phyloP scores from a whole-genome alignment of 2,797 vertebrate species.

The Gallinago solitaria region DNA sequence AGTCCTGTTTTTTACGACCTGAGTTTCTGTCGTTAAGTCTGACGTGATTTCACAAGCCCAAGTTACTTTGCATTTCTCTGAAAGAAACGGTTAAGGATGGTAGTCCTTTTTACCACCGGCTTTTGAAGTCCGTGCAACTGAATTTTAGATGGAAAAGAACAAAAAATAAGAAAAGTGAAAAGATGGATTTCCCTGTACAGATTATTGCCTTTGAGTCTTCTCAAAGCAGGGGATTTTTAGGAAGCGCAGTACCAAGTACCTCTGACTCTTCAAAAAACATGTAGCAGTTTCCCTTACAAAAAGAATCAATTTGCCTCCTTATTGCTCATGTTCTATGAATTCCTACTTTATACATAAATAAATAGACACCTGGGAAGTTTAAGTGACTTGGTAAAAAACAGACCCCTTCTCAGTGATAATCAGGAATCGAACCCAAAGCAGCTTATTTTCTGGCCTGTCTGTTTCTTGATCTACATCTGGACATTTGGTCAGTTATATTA shows the following conservation, averaged over 20 bases:
- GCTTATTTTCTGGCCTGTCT: not conserved
- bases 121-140: not conserved
- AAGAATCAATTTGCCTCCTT: not conserved
- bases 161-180: too few relatives aligned
- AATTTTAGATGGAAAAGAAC: not conserved
- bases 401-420: not conserved
- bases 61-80: not conserved
- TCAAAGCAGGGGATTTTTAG: not conserved
- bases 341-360: not conserved
- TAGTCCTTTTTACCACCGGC: not conserved
- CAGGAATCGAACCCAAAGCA: not conserved
- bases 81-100: not conserved
- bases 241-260: not conserved
- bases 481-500: not conserved
- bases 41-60: not conserved
- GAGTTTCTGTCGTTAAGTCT: not conserved
- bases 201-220: fast-evolving
- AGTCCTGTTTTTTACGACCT: not conserved
- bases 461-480: not conserved
- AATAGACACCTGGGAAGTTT: not conserved
- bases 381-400: not conserved
- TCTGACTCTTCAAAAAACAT: not conserved
- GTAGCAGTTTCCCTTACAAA: not conserved
- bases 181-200: not conserved
- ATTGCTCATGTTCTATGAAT: not conserved